Evolutionary conservation across 1,140 invertebrate species (phyloP).

Genomic region (Drosophila quadrilineata): DNA sequence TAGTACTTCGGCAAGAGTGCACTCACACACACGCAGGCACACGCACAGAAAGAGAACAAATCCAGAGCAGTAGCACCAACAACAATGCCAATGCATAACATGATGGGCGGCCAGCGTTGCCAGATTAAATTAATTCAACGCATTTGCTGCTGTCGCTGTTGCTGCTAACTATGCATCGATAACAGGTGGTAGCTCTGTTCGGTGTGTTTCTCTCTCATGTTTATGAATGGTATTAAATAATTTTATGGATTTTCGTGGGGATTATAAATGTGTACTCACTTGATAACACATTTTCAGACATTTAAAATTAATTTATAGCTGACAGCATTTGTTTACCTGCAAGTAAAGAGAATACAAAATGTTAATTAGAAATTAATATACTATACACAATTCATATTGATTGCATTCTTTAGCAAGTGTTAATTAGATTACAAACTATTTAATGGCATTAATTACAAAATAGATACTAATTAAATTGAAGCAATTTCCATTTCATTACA

Average conservation of each 20-base stretch:
- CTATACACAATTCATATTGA: background rate
- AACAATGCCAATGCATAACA: constrained; percentile 8
- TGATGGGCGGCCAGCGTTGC: constrained; percentile 28
- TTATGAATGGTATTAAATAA: constrained; percentile 1
- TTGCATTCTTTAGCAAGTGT: background rate
- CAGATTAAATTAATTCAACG: constrained; percentile 39
- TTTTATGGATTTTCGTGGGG: constrained; percentile 6
- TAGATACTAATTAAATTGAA: constrained; percentile 13
- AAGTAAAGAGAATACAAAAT: constrained; percentile 8
- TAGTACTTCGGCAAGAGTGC: constrained; percentile 52
- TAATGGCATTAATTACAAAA: constrained; percentile 10
- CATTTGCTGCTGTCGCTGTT: too few species aligned
- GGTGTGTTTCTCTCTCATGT: background rate
- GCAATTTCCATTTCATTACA: background rate
- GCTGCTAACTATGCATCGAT: constrained; percentile 28
- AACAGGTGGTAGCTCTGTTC: constrained; percentile 43
- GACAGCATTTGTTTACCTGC: constrained; percentile 32
- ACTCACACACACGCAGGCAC: constrained; percentile 17
- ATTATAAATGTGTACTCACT: constrained; percentile 38
- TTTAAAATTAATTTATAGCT: constrained; percentile 3
- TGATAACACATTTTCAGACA: constrained; percentile 9
- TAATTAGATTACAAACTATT: constrained; percentile 4
- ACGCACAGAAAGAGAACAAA: constrained; percentile 27
- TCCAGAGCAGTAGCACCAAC: constrained; percentile 33
- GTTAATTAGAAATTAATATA: background rate